Evolutionary conservation across 2,888 invertebrate species (phyloP).

Genomic region (Willowsia nigromaculata): DNA sequence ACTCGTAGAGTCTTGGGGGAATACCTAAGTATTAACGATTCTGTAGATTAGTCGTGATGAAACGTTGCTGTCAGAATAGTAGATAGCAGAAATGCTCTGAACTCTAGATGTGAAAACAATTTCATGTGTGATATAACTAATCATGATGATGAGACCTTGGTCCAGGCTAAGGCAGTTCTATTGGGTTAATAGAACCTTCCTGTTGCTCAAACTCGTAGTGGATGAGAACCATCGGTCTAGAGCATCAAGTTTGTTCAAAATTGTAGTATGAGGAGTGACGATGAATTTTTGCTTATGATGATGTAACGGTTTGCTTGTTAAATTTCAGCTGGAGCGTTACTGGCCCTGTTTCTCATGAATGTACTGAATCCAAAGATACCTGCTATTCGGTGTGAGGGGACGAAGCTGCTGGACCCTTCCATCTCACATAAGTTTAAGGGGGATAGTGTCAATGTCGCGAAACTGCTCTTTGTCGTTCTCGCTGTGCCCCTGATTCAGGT

Average conservation of each 20-base stretch:
- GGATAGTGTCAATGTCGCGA: conserved; percentile 85
- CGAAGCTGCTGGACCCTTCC: conserved; percentile 84
- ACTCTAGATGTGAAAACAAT: no score
- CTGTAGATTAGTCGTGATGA: no score
- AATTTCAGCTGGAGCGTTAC: conserved; percentile 69
- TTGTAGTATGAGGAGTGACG: background rate
- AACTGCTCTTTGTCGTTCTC: conserved; percentile 83
- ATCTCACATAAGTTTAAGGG: conserved; percentile 86
- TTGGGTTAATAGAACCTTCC: conserved; percentile 68
- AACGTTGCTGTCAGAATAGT: no score
- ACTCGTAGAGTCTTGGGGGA: no score
- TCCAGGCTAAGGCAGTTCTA: conserved; percentile 56
- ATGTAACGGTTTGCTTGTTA: background rate
- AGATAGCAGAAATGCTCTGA: no score
- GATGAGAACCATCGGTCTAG: conserved; percentile 26
- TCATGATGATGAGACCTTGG: conserved; percentile 64
- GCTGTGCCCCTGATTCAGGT: conserved; percentile 84
- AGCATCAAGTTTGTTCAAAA: background rate
- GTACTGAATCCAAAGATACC: conserved; percentile 74
- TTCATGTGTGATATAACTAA: no score
- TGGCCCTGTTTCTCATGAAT: conserved; percentile 73
- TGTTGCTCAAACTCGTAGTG: conserved; percentile 51
- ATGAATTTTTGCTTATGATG: background rate
- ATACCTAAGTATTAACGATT: no score
- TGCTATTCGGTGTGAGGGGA: conserved; percentile 72